Percentiles rank a stretch among this genome's conserved stretches.
Conservation (phyloP, 2,888 invertebrate species). For the Aricia artaxerxes region DNA sequence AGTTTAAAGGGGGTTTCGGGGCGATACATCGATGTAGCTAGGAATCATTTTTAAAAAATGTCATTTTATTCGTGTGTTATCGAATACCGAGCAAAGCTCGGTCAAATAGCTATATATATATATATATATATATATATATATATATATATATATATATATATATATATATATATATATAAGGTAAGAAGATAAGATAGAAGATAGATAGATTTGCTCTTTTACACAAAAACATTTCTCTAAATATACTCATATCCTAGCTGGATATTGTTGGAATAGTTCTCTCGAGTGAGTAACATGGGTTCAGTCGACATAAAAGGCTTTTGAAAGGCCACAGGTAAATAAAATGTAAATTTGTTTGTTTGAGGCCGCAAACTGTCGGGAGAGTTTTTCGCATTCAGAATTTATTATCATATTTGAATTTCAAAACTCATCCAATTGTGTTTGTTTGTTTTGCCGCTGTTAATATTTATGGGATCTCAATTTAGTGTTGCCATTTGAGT, state of each 20-base stretch:
- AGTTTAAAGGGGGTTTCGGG: no score
- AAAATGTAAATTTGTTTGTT: slow-evolving; percentile 19
- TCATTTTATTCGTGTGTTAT: no score
- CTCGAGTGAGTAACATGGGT: slow-evolving; percentile 2
- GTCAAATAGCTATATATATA: no score
- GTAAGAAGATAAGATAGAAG: no score
- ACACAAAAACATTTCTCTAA: not conserved
- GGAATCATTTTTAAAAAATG: no score
- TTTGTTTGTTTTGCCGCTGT: slow-evolving; percentile 1
- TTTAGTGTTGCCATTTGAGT: not conserved
- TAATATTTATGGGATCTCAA: not conserved
- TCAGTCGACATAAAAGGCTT: slow-evolving; percentile 1
- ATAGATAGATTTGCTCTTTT: not conserved
- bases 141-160: no score
- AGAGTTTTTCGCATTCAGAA: not conserved
- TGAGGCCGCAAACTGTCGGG: slow-evolving; percentile 19
- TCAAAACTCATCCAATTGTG: not conserved
- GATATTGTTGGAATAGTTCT: not conserved
- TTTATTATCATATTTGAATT: slow-evolving; percentile 18
- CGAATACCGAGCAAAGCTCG: no score
- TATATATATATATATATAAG: no score
- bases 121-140: no score
- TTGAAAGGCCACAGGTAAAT: slow-evolving; percentile 18
- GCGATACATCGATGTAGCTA: no score
- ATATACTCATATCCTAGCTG: not conserved